These are phyloP conservation scores for Ceuthmochares aereus DNA, from an alignment of 2,113 vertebrate genomes.

Conservation along the genomic window DNA sequence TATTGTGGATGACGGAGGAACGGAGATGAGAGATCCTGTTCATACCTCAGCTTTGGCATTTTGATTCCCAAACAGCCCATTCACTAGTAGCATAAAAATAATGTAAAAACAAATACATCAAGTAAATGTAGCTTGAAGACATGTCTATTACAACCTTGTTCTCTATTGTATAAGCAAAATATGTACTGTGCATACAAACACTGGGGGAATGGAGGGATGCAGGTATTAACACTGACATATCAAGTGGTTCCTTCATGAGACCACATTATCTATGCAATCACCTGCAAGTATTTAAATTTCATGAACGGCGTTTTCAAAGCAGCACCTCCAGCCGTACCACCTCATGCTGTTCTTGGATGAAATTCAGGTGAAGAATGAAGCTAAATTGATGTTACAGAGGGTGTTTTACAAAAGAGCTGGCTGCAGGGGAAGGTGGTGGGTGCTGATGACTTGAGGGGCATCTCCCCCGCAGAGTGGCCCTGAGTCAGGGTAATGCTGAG, in stretches of 20 bases:
- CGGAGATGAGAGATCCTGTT: slow-evolving; percentile 51
- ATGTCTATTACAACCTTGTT: slow-evolving; percentile 56
- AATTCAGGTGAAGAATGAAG: neutral
- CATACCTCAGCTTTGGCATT: slow-evolving; percentile 58
- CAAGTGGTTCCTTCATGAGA: slow-evolving; percentile 40
- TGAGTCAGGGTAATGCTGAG: accelerated
- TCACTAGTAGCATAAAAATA: slow-evolving; percentile 64
- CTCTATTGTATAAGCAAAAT: slow-evolving; percentile 58
- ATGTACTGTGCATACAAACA: slow-evolving; percentile 58
- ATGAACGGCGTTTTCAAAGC: neutral
- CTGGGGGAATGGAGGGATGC: neutral
- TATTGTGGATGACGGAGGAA: neutral
- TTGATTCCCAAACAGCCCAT: slow-evolving; percentile 70
- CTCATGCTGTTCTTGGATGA: neutral
- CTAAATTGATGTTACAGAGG: neutral
- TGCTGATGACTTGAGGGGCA: neutral
- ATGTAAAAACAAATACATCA: slow-evolving; percentile 73
- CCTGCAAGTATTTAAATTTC: slow-evolving; percentile 46
- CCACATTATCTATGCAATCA: slow-evolving; percentile 32
- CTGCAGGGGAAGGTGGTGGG: neutral
- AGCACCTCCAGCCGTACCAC: neutral
- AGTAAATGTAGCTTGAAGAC: slow-evolving; percentile 72
- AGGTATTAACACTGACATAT: slow-evolving; percentile 53
- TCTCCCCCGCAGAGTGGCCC: neutral
- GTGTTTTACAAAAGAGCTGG: accelerated